Evolutionary conservation across 2,888 invertebrate genomes (phyloP).

Genomic region (Volucella zonaria): DNA sequence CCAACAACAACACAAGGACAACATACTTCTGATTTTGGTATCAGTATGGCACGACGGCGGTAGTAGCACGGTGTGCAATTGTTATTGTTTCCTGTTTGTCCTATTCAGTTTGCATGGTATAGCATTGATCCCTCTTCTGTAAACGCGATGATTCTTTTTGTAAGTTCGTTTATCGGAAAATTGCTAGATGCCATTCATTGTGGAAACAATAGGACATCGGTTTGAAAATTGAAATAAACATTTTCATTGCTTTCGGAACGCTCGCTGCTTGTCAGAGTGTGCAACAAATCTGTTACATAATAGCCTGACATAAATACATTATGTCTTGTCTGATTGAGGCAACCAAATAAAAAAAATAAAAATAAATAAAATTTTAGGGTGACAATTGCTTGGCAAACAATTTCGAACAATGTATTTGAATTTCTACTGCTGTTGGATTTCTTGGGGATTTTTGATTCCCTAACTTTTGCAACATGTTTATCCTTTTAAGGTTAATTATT

Average conservation of each 20-base stretch:
- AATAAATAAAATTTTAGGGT: slow-evolving; percentile 64
- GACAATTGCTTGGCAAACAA: slow-evolving; percentile 72
- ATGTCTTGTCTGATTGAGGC: slow-evolving; percentile 50
- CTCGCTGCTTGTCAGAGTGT: slow-evolving; percentile 66
- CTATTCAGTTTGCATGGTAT: slow-evolving; percentile 51
- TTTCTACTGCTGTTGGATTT: slow-evolving; percentile 3
- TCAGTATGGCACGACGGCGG: slow-evolving; percentile 39
- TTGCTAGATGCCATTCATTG: slow-evolving; percentile 59
- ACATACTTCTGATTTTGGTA: slow-evolving; percentile 3
- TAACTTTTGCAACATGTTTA: not conserved
- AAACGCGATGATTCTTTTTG: slow-evolving; percentile 54
- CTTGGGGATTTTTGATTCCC: too few relatives aligned
- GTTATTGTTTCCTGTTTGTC: slow-evolving; percentile 73
- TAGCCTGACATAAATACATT: slow-evolving; percentile 72
- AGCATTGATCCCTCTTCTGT: slow-evolving; percentile 65
- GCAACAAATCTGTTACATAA: slow-evolving; percentile 72
- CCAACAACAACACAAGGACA: slow-evolving; percentile 39
- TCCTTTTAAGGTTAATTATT: not conserved
- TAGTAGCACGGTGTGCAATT: slow-evolving; percentile 69
- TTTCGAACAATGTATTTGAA: slow-evolving; percentile 44
- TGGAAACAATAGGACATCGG: slow-evolving; percentile 66
- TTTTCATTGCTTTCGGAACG: slow-evolving; percentile 70
- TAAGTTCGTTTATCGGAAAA: slow-evolving; percentile 65
- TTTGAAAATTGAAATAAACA: slow-evolving; percentile 72
- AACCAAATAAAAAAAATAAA: slow-evolving; percentile 41